Evolutionary conservation across 1,140 invertebrate species (phyloP).

Genomic region (Eriosoma lanigerum): DNA sequence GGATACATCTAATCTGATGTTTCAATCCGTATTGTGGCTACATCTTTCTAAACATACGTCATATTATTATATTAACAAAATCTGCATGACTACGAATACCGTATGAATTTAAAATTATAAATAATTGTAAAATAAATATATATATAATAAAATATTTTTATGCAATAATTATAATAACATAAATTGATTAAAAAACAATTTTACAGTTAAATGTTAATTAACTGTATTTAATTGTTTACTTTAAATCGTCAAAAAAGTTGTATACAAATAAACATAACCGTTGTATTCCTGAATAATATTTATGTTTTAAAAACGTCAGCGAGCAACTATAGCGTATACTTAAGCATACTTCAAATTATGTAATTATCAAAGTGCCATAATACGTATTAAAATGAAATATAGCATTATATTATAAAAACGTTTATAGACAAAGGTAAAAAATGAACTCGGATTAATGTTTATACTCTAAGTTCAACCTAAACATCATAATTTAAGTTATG

Average conservation of each 20-base stretch:
- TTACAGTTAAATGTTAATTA: too few relatives aligned
- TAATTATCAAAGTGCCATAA: slow-evolving; percentile 16
- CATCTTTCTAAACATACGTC: background rate
- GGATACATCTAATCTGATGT: background rate
- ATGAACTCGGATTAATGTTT: background rate
- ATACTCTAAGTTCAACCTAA: too few relatives aligned
- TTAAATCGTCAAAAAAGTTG: background rate
- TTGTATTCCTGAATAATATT: background rate
- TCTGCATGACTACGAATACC: too few relatives aligned
- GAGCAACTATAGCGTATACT: background rate
- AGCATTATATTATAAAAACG: too few relatives aligned
- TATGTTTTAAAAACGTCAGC: slow-evolving; percentile 13
- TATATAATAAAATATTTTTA: too few relatives aligned
- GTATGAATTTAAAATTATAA: too few relatives aligned
- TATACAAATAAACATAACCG: background rate
- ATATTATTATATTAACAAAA: too few relatives aligned
- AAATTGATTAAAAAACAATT: too few relatives aligned
- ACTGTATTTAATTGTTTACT: slow-evolving; percentile 1
- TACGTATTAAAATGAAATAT: slow-evolving; percentile 14
- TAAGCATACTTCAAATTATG: background rate
- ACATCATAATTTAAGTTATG: too few relatives aligned
- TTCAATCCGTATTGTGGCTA: background rate
- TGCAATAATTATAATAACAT: too few relatives aligned
- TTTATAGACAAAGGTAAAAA: background rate
- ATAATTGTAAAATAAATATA: too few relatives aligned